These are phyloP conservation scores for Hyphantria cunea DNA, from an alignment of 1,140 invertebrate genomes.

Conservation along the genomic window DNA sequence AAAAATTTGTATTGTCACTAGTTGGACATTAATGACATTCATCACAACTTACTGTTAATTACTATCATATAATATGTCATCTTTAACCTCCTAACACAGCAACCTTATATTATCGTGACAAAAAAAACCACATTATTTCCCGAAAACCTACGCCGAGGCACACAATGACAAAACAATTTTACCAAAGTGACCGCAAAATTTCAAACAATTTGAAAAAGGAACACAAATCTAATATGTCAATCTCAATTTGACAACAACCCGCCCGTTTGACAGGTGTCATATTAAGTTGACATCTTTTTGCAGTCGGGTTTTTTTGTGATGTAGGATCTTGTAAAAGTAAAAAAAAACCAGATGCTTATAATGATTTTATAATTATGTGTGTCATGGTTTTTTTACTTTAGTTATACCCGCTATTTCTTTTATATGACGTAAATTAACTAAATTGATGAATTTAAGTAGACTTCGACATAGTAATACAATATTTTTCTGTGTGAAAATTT, in stretches of 20 bases:
- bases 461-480: too few species aligned
- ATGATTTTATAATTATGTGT: not conserved
- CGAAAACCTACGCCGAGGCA: constrained; percentile 7
- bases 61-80: too few species aligned
- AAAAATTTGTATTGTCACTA: too few species aligned
- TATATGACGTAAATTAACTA: not conserved
- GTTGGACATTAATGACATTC: too few species aligned
- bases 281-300: constrained; percentile 60
- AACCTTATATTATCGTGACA: too few species aligned
- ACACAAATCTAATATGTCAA: constrained; percentile 40
- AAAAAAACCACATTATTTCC: too few species aligned
- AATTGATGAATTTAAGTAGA: not conserved
- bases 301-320: constrained; percentile 24
- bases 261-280: constrained; percentile 67
- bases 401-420: too few species aligned
- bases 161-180: constrained; percentile 14
- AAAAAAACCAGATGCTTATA: too few species aligned
- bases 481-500: too few species aligned
- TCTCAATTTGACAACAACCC: constrained; percentile 56
- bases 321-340: not conserved
- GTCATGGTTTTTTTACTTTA: too few species aligned
- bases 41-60: too few species aligned
- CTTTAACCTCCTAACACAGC: too few species aligned
- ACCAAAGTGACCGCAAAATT: constrained; percentile 18
- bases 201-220: constrained; percentile 47